Base-by-base conservation (phyloP, 2,113 vertebrate genomes). In the Spilogale gracilis region DNA sequence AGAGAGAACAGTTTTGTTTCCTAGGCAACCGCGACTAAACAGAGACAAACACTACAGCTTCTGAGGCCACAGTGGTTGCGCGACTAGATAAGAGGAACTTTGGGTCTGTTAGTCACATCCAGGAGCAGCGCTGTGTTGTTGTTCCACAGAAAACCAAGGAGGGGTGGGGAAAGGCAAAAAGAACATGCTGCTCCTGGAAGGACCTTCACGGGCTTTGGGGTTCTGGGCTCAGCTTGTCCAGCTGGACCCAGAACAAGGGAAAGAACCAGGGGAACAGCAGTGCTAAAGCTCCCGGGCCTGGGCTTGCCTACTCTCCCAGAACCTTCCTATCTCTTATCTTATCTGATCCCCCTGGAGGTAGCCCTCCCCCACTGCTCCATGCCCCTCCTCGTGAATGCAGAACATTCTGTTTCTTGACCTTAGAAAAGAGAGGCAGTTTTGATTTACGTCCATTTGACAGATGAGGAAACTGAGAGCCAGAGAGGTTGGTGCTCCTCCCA, bases 31-130 rank as follows among this genome's bases (percentile, higher is more conserved):
- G 21, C 0, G 1, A 91, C 84, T 92, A 98, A 97, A 98, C 97
- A 98, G 92, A 97, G 92, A 98, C 97, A 98, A 98, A 98, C 98
- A 98, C 25, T 96, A 80, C 83, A 63, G 87, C 90, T 92, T 96
- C 88, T 80, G 96, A 97, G 87, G 96, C 96, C 84, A 63, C 82
- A 88, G 92, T 1, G 58, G 97, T 97, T 96, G 94, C 84, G 78
- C 81, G 52, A 95, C 58, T 30, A 97, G 98, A 98, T 98, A 98
- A 98, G 97, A 97, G 98, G 98, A 98, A 98, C 96, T 97, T 80
- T 27, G 94, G 73, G 89, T 87, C 91, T 96, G 84, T 93, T 94
- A 89, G 82, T 98, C 96, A 96, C 95, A 88, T 48, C 71, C 50
- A 94, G 84, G 48, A 95, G 76, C 32, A 89, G 83, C 27, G 84